Conservation (phyloP, 2,888 invertebrate genomes). For the Caenorhabditis uteleia region DNA sequence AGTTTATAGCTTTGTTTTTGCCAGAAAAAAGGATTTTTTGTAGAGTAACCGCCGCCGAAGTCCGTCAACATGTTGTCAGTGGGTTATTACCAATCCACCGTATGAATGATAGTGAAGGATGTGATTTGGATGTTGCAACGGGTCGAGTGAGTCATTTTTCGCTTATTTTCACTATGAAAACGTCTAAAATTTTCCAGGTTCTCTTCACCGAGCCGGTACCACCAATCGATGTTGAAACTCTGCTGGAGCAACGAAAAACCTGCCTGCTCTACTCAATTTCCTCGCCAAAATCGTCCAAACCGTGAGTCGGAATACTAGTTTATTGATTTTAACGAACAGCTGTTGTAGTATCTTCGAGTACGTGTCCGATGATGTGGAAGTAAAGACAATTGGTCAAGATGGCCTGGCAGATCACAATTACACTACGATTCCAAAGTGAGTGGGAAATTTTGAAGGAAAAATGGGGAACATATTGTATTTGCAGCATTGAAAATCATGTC, state of each 20-base stretch:
- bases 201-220: constrained; percentile 30
- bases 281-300: constrained; percentile 32
- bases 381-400: constrained; percentile 42
- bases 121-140: constrained; percentile 26
- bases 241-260: constrained; percentile 34
- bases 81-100: constrained; percentile 31
- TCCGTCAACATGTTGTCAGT: constrained; percentile 33
- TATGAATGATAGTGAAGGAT: constrained; percentile 19
- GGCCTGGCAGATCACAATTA: constrained; percentile 28
- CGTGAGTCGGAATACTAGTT: constrained; percentile 2
- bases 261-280: constrained; percentile 38
- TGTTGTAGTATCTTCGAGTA: constrained; percentile 52
- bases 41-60: constrained; percentile 35
- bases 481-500: constrained; percentile 33
- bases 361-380: constrained; percentile 62
- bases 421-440: constrained; percentile 29
- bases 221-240: constrained; percentile 32
- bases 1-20: constrained; percentile 7
- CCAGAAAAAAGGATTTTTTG: not conserved
- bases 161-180: constrained; percentile 4
- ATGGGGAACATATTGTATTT: constrained; percentile 3
- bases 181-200: constrained; percentile 7
- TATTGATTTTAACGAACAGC: not conserved
- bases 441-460: not conserved
- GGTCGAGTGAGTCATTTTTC: constrained; percentile 22